Evolutionary conservation across 1,140 invertebrate species (phyloP), one percentile per base, ranked within the genome.

Genomic region (Drosophila suzukii): DNA sequence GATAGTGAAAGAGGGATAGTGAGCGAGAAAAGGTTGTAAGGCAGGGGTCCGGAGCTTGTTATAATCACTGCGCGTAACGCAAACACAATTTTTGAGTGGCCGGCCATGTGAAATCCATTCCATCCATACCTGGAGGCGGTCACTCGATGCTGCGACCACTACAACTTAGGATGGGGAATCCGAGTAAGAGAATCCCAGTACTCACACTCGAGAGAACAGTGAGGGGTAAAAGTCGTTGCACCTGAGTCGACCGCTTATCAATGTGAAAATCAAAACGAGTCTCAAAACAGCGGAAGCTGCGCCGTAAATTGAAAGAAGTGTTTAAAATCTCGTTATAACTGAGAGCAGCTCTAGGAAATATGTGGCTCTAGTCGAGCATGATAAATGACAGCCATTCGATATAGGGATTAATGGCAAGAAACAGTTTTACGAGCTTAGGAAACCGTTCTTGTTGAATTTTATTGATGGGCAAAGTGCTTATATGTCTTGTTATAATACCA

Each of bases 71-170:
- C 82, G 82, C 83, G 83, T 86, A 86, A 88, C 82, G 83, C 68
- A 86, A 86, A 86, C 83, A 86, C 82, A 86, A 82, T 82, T 88
- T 88, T 86, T 86, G 82, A 86, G 82, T 88, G 81, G 81, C 62
- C 70, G 72, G 58, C 77, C 81, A 81, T 85, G 81, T 84, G 81
- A 85, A 85, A 85, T 70, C 70, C 81, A 72, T 71, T 63, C 75
- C 81, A 72, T 72, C 51, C 66, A 77, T 81, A 62, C 77, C 81
- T 70, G 60, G 58, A 54, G 81, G 81, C 76, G 36, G 58, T 51
- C 72, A 43, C 70, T 73, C 41, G 49, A 66, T 63, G 72, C 67
- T 50, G 61, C 55, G 39, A 20, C 50, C 30, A 30, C 46, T 43
- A 61, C 38, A 46, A 39, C 43, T 39, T 36, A 6, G 24, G 24